A percentile compares a stretch with the other conserved stretches of the same genome.
These are phyloP conservation scores for Brachynemurus nebulosus DNA, from an alignment of 2,888 invertebrate species.

Conservation along the genomic window DNA sequence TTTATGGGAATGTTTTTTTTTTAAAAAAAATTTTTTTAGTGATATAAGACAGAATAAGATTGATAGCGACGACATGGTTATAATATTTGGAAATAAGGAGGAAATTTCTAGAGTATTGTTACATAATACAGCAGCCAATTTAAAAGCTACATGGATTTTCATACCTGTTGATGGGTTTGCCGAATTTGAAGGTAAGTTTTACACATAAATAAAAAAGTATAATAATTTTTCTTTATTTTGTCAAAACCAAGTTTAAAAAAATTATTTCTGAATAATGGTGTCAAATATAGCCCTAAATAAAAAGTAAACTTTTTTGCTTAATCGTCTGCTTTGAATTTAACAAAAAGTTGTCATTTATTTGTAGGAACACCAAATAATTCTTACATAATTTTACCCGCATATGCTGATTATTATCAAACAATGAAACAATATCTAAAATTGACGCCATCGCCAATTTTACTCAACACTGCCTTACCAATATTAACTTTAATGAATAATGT, in stretches of 20 bases:
- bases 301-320: too few species aligned
- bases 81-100: background rate
- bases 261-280: too few species aligned
- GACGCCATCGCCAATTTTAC: conserved; percentile 25
- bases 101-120: background rate
- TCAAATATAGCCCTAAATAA: too few species aligned
- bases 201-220: conserved; percentile 6
- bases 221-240: too few species aligned
- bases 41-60: background rate
- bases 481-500: conserved; percentile 22
- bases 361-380: conserved; percentile 26
- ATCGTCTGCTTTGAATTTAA: too few species aligned
- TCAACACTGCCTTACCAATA: conserved; percentile 27
- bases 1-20: background rate
- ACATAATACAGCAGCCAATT: background rate
- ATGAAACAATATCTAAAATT: conserved; percentile 21
- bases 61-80: background rate
- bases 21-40: background rate
- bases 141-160: conserved; percentile 14
- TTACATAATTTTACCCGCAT: conserved; percentile 26
- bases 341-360: too few species aligned
- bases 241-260: too few species aligned
- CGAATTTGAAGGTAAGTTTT: conserved; percentile 20
- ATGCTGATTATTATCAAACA: conserved; percentile 19
- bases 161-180: conserved; percentile 22